Evolutionary conservation across 2,888 invertebrate species (phyloP).

Genomic region (Scaptomyza tumidula): DNA sequence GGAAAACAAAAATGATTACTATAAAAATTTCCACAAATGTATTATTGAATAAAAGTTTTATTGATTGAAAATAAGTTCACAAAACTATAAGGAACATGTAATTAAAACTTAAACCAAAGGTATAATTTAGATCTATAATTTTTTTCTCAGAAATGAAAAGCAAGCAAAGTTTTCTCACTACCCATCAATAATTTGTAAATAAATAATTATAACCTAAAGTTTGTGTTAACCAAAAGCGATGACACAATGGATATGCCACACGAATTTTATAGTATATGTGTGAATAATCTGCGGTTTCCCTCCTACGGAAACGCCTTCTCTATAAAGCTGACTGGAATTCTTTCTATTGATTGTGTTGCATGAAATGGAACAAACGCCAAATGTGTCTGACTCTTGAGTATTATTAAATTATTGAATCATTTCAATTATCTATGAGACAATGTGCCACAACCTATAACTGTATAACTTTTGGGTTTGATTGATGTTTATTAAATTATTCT

Average conservation of each 20-base stretch:
- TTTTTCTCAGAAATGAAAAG: not conserved
- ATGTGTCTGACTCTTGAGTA: slow-evolving; percentile 11
- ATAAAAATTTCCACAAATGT: no score
- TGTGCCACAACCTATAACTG: slow-evolving; percentile 21
- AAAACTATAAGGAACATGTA: not conserved
- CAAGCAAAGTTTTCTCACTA: not conserved
- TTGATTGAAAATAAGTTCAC: not conserved
- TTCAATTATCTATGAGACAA: slow-evolving; percentile 56
- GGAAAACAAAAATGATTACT: not conserved
- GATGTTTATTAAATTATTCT: slow-evolving; percentile 29
- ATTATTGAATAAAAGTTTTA: no score
- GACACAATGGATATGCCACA: slow-evolving; percentile 11
- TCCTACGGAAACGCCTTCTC: slow-evolving; percentile 7
- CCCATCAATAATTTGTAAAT: not conserved
- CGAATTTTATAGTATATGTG: not conserved
- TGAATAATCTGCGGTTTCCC: slow-evolving; percentile 17
- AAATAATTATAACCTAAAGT: not conserved
- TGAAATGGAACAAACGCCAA: slow-evolving; percentile 15
- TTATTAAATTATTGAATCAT: slow-evolving; percentile 43
- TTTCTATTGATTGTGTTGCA: slow-evolving; percentile 8
- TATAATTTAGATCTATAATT: not conserved
- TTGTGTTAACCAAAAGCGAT: not conserved
- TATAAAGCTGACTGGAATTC: slow-evolving; percentile 22
- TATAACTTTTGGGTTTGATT: slow-evolving; percentile 37
- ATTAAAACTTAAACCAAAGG: not conserved